A percentile compares a stretch with the other conserved stretches of the same genome.
Conservation (phyloP, 1,140 invertebrate genomes). For the Lutraria rhynchaena region DNA sequence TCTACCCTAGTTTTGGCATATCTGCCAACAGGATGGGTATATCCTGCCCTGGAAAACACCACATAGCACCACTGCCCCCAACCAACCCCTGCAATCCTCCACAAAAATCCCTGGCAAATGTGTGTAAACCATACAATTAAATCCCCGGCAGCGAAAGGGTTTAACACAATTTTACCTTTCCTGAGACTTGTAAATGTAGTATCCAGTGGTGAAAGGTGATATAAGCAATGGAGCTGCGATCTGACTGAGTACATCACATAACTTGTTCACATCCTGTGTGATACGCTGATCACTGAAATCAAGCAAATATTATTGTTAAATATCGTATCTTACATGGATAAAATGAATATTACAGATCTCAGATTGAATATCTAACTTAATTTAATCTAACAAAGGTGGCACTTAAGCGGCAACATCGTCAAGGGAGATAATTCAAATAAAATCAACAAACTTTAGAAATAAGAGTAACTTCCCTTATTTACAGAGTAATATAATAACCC, state of each 20-base stretch:
- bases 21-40: no score
- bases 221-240: conserved; percentile 84
- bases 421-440: not conserved
- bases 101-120: no score
- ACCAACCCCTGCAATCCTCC: no score
- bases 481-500: no score
- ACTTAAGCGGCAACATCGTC: not conserved
- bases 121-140: no score
- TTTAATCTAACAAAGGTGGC: not conserved
- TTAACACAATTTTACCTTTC: no score
- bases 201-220: conserved; percentile 84
- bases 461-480: not conserved
- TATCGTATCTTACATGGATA: not conserved
- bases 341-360: not conserved
- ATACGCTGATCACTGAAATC: conserved; percentile 84
- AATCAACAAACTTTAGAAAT: not conserved
- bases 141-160: no score
- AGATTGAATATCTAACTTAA: not conserved
- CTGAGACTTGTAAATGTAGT: conserved; percentile 83
- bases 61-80: no score
- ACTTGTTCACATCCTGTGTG: conserved; percentile 85
- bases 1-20: no score
- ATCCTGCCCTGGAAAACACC: no score
- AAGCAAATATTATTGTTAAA: conserved; percentile 9
- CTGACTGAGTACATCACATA: conserved; percentile 83